Conservation (phyloP, 1,140 invertebrate species). For the Drusus annulatus region DNA sequence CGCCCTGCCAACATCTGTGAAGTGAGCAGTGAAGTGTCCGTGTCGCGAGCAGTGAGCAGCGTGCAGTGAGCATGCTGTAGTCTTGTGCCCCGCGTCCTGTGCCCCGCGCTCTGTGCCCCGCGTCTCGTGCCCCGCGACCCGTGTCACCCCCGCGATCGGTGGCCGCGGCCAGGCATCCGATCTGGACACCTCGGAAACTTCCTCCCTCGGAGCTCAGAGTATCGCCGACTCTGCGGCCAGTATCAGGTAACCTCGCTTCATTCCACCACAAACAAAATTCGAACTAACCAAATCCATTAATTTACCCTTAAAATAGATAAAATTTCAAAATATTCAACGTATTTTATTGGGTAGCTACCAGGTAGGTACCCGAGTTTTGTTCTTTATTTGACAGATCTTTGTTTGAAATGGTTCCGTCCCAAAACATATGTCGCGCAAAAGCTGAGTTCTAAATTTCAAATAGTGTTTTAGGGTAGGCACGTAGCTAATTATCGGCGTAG, state of each 20-base stretch:
- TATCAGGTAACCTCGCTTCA: constrained; percentile 42
- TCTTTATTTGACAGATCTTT: no score
- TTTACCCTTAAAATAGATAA: no score
- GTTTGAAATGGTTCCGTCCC: no score
- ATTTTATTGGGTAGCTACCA: not conserved
- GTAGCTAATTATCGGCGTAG: not conserved
- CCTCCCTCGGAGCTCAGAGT: constrained; percentile 49
- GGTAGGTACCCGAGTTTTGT: not conserved
- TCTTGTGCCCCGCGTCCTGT: not conserved
- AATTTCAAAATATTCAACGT: no score
- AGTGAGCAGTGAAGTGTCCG: constrained; percentile 21
- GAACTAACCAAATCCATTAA: not conserved
- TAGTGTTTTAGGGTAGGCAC: no score
- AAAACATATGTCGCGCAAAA: not conserved
- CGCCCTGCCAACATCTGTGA: constrained; percentile 39
- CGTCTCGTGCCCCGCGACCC: not conserved
- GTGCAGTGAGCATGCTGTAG: constrained; percentile 34
- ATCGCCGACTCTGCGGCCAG: constrained; percentile 52
- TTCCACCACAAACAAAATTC: not conserved
- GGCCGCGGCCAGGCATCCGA: constrained; percentile 16
- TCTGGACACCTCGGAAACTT: constrained; percentile 50
- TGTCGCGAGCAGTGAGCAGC: not conserved
- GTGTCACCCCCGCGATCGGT: not conserved
- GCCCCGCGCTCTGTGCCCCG: not conserved
- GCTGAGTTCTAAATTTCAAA: not conserved